Conservation (phyloP, 2,888 invertebrate genomes). For the Andrena minutula region DNA sequence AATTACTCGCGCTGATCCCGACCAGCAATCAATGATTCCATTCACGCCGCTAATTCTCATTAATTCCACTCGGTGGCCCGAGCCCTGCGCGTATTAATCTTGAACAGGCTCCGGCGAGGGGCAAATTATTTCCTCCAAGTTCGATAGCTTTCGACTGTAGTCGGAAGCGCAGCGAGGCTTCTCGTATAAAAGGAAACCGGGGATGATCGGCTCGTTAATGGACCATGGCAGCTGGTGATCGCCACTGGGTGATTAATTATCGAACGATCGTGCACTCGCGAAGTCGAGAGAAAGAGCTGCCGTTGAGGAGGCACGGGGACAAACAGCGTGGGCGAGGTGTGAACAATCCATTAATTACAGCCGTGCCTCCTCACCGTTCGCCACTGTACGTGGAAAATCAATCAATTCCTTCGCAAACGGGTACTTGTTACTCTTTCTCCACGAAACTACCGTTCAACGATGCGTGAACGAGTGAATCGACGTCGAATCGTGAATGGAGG, state of each 20-base stretch:
- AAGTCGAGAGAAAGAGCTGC: conserved; percentile 16
- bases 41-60: conserved; percentile 39
- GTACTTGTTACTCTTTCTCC: conserved; percentile 16
- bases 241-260: conserved; percentile 77
- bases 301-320: conserved; percentile 51
- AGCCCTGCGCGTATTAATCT: conserved; percentile 29
- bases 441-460: conserved; percentile 29
- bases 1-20: conserved; percentile 18
- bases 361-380: conserved; percentile 19
- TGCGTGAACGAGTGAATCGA: conserved; percentile 2
- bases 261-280: conserved; percentile 62
- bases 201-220: conserved; percentile 71
- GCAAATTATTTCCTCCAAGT: conserved; percentile 39
- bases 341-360: conserved; percentile 78
- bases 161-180: conserved; percentile 44
- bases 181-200: conserved; percentile 53
- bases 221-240: conserved; percentile 67
- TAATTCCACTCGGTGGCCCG: conserved; percentile 31
- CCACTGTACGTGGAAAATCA: conserved; percentile 50
- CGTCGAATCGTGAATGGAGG: background rate
- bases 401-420: conserved; percentile 47
- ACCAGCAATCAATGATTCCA: conserved; percentile 41
- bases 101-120: background rate
- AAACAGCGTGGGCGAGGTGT: conserved; percentile 76
- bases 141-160: conserved; percentile 16